Evolutionary conservation across 2,888 invertebrate genomes (phyloP).

Genomic region (Drosophila melanocephala): DNA sequence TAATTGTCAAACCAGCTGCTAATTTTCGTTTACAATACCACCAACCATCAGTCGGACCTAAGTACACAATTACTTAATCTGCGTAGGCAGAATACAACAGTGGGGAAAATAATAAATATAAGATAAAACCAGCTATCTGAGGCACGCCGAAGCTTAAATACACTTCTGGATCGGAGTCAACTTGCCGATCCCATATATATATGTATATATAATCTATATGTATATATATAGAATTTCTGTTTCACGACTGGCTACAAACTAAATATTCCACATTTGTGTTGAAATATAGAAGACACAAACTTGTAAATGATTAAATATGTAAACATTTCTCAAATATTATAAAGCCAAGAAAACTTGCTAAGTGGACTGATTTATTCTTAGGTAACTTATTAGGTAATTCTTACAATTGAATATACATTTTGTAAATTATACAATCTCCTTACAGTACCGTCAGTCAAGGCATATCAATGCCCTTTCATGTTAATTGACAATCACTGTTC

Average conservation of each 20-base stretch:
- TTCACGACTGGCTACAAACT: background rate
- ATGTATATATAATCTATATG: background rate
- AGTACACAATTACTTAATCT: background rate
- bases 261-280: background rate
- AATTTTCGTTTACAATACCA: background rate
- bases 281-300: too few species aligned
- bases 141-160: background rate
- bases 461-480: too few species aligned
- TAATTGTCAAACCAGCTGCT: slow-evolving; percentile 7
- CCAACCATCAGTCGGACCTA: background rate
- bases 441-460: too few species aligned
- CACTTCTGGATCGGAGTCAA: background rate
- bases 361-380: background rate
- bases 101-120: background rate
- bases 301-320: background rate
- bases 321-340: background rate
- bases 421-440: too few species aligned
- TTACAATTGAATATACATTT: too few species aligned
- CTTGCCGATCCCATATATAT: background rate
- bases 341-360: background rate
- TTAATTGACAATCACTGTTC: too few species aligned
- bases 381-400: background rate
- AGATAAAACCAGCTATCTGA: background rate
- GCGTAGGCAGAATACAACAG: background rate
- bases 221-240: background rate